Percentiles rank a stretch among this genome's conserved stretches.
Evolutionary conservation across 2,797 vertebrate genomes (phyloP).

Genomic region (Helicolenus hilgendorfi): DNA sequence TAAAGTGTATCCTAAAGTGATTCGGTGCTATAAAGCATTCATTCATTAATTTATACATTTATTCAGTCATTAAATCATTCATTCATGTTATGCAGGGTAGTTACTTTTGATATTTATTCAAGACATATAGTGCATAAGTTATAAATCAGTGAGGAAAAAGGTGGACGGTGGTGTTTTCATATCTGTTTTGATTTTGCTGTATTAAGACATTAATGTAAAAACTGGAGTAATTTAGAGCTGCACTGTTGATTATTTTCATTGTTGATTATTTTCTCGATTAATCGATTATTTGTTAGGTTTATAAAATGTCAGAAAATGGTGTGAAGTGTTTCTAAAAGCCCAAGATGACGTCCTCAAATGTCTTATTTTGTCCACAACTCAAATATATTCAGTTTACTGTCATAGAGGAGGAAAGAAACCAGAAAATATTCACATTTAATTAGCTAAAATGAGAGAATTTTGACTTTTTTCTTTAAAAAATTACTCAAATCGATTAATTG

Average conservation of each 20-base stretch:
- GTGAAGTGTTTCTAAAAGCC: too few relatives aligned
- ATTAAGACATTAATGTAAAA: not conserved
- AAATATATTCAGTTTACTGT: too few relatives aligned
- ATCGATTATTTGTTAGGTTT: too few relatives aligned
- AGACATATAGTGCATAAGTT: not conserved
- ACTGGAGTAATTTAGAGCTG: not conserved
- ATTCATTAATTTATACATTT: not conserved
- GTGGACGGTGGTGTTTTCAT: not conserved
- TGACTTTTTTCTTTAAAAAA: too few relatives aligned
- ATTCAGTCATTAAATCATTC: conserved; percentile 19
- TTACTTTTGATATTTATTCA: conserved; percentile 2
- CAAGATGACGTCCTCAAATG: too few relatives aligned
- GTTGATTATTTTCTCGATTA: too few relatives aligned
- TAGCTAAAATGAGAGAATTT: too few relatives aligned
- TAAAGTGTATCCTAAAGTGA: not conserved
- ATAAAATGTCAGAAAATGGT: too few relatives aligned
- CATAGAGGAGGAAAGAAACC: too few relatives aligned
- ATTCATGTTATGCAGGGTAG: not conserved
- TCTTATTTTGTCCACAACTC: too few relatives aligned
- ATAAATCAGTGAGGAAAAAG: not conserved
- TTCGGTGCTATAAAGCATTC: not conserved
- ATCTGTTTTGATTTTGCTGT: not conserved
- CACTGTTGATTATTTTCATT: too few relatives aligned
- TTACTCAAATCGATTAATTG: too few relatives aligned
- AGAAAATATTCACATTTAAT: accelerated